phyloP scores from a whole-genome alignment of 2,888 invertebrate genomes.

The Timema podura region DNA sequence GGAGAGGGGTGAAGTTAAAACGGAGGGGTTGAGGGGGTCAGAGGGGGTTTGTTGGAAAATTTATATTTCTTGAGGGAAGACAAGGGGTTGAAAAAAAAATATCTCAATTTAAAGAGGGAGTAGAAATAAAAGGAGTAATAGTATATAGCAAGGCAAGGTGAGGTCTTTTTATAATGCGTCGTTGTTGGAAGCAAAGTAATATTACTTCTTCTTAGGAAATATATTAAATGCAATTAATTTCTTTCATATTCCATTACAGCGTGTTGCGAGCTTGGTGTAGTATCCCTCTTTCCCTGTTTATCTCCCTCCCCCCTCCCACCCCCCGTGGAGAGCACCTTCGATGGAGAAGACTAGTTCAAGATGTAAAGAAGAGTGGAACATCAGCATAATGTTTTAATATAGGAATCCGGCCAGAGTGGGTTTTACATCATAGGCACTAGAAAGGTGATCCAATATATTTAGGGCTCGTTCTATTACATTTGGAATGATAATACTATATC shows the following conservation, averaged over 20 bases:
- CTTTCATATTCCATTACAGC: constrained; percentile 22
- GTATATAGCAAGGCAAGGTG: not conserved
- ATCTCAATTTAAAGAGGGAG: constrained; percentile 18
- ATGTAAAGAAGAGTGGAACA: constrained; percentile 12
- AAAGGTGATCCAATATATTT: too few species aligned
- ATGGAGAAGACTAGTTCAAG: not conserved
- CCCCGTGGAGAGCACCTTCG: not conserved
- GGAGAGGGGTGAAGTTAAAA: not conserved
- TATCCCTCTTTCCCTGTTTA: not conserved
- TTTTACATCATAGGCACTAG: too few species aligned
- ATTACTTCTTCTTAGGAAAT: constrained; percentile 17
- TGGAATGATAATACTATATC: too few species aligned
- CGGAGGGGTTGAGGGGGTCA: not conserved
- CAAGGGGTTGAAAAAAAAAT: constrained; percentile 4
- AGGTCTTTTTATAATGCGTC: not conserved
- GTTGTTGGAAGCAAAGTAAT: constrained; percentile 3
- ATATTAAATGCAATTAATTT: constrained; percentile 29
- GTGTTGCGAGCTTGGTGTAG: not conserved
- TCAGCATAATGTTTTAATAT: constrained; percentile 30
- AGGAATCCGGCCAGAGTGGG: not conserved
- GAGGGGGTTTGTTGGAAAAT: not conserved
- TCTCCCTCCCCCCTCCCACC: not conserved
- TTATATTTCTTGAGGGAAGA: constrained; percentile 12
- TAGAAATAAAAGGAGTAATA: not conserved
- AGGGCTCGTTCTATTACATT: too few species aligned